Evolutionary conservation across 2,888 invertebrate species (phyloP).

Genomic region (Miltochrista miniata): DNA sequence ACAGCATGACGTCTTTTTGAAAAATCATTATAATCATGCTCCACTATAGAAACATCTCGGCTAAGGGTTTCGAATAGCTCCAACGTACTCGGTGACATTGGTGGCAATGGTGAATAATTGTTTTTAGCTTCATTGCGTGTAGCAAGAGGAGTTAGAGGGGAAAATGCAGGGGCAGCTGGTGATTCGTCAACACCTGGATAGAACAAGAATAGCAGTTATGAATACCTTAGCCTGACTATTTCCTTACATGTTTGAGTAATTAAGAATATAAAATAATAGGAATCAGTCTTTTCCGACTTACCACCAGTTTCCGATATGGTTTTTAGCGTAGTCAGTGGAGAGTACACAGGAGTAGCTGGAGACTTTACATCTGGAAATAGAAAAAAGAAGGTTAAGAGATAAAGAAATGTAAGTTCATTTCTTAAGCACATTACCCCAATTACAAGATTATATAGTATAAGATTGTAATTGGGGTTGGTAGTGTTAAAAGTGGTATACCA

Average conservation of each 20-base stretch:
- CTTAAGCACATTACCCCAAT: no score
- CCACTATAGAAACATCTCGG: conserved; percentile 4
- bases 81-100: conserved; percentile 14
- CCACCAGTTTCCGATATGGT: conserved; percentile 8
- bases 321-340: conserved; percentile 10
- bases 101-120: conserved; percentile 13
- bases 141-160: conserved; percentile 10
- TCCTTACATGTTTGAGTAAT: conserved; percentile 1
- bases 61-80: conserved; percentile 7
- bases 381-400: not conserved
- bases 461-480: not conserved
- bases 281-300: conserved; percentile 9
- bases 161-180: conserved; percentile 14
- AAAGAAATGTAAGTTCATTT: no score
- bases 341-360: conserved; percentile 14
- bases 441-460: no score
- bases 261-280: conserved; percentile 8
- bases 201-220: conserved; percentile 8
- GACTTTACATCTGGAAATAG: conserved; percentile 8
- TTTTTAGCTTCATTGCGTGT: conserved; percentile 2
- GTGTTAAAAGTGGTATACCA: conserved; percentile 6
- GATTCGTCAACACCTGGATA: conserved; percentile 14
- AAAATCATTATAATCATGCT: conserved; percentile 5
- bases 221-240: not conserved
- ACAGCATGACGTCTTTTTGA: not conserved